Evolutionary conservation across 1,140 invertebrate species (phyloP).

Genomic region (Penaeus chinensis): DNA sequence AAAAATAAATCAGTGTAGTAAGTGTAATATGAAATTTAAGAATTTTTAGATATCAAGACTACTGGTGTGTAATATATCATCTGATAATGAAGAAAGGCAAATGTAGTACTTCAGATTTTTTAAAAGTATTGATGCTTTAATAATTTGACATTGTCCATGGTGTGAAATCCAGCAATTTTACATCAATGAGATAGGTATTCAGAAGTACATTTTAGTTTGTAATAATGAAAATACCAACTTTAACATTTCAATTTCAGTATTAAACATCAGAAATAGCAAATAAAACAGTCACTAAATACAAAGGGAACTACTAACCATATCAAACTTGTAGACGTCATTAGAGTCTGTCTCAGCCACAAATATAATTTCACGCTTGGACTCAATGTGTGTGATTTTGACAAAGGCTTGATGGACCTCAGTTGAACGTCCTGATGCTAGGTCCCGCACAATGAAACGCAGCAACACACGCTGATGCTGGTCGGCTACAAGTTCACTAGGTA

Average conservation of each 20-base stretch:
- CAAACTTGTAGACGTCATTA: slow-evolving; percentile 87
- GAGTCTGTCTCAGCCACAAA: slow-evolving; percentile 93
- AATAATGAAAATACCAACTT: no score
- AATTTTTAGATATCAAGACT: no score
- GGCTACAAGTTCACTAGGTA: slow-evolving; percentile 72
- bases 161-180: neutral
- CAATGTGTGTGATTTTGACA: slow-evolving; percentile 79
- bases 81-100: no score
- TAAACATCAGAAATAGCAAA: no score
- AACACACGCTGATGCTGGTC: slow-evolving; percentile 85
- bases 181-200: neutral
- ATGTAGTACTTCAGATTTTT: no score
- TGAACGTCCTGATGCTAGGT: slow-evolving; percentile 76
- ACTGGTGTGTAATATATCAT: no score
- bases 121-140: no score
- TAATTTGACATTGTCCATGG: no score
- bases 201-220: no score
- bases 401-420: slow-evolving; percentile 93
- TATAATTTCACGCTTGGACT: slow-evolving; percentile 84
- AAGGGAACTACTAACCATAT: slow-evolving; percentile 77
- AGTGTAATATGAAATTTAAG: no score
- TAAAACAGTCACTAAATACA: neutral
- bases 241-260: no score
- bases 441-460: slow-evolving; percentile 83
- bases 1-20: no score